A percentile compares a stretch with the other conserved stretches of the same genome.
phyloP scores from a whole-genome alignment of 2,113 vertebrate genomes.

The Etia nguti region DNA sequence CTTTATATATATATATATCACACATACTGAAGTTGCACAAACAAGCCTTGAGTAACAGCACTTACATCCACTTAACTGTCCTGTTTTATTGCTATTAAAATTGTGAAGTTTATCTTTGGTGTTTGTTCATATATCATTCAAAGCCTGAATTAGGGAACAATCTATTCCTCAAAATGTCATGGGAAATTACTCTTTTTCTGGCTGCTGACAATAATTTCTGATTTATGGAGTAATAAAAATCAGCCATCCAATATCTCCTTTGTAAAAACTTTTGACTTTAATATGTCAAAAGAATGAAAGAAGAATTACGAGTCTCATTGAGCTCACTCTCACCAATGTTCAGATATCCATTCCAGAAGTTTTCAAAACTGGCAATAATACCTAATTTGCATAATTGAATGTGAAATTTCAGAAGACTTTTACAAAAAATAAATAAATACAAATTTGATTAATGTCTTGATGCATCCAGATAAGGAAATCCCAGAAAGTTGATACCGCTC shows the following conservation, averaged over 20 bases:
- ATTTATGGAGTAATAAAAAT: neutral
- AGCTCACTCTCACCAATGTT: neutral
- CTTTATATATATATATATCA: too few relatives aligned
- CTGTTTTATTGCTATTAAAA: neutral
- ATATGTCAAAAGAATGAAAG: neutral
- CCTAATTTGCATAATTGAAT: neutral
- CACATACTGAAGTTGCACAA: too few relatives aligned
- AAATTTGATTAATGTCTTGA: neutral
- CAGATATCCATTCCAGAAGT: neutral
- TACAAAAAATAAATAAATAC: neutral
- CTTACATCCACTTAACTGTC: neutral
- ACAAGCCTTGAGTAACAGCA: neutral
- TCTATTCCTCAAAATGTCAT: neutral
- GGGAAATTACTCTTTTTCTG: neutral
- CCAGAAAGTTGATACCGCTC: neutral
- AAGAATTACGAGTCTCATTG: neutral
- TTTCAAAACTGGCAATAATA: neutral
- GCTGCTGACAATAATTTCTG: neutral
- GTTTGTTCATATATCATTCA: neutral
- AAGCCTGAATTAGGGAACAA: neutral
- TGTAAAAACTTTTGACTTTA: neutral
- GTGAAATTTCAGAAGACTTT: neutral
- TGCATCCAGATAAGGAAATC: neutral
- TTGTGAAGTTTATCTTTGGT: neutral
- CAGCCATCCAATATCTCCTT: neutral